phyloP scores from a whole-genome alignment of 2,797 vertebrate genomes.

The Protonibea diacanthus region DNA sequence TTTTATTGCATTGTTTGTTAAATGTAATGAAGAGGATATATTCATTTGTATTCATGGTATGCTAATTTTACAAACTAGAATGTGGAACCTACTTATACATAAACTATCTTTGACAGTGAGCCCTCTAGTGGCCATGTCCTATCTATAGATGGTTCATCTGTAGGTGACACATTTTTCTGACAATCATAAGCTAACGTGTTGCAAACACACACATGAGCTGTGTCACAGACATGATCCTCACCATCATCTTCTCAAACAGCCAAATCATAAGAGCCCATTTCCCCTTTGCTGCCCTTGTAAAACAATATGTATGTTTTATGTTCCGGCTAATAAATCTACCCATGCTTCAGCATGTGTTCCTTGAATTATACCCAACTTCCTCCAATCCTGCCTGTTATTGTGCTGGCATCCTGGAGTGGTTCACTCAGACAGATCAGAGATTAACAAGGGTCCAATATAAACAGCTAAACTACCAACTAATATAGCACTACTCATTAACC shows the following conservation, averaged over 20 bases:
- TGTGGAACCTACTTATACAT: too few species aligned
- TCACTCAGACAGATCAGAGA: conserved; percentile 9
- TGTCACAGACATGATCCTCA: neutral
- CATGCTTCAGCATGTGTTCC: conserved; percentile 40
- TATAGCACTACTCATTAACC: too few species aligned
- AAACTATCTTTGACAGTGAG: neutral
- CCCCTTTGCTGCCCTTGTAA: neutral
- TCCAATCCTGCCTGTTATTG: conserved; percentile 53
- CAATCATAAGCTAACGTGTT: neutral
- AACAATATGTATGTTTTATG: neutral
- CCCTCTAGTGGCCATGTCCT: conserved; percentile 21
- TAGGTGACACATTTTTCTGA: neutral
- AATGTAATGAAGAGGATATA: neutral
- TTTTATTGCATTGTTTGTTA: neutral
- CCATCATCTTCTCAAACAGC: neutral
- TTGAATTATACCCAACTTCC: conserved; percentile 41
- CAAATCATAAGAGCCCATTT: neutral
- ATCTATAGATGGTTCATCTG: neutral
- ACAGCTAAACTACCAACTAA: neutral
- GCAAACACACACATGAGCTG: neutral
- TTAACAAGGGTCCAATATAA: neutral
- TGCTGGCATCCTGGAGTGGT: conserved; percentile 46
- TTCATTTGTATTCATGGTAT: neutral
- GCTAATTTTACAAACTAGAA: neutral
- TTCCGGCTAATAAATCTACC: neutral